A percentile compares a stretch with the other conserved stretches of the same genome.
phyloP scores from a whole-genome alignment of 2,888 invertebrate genomes.

The Clanis bilineata region DNA sequence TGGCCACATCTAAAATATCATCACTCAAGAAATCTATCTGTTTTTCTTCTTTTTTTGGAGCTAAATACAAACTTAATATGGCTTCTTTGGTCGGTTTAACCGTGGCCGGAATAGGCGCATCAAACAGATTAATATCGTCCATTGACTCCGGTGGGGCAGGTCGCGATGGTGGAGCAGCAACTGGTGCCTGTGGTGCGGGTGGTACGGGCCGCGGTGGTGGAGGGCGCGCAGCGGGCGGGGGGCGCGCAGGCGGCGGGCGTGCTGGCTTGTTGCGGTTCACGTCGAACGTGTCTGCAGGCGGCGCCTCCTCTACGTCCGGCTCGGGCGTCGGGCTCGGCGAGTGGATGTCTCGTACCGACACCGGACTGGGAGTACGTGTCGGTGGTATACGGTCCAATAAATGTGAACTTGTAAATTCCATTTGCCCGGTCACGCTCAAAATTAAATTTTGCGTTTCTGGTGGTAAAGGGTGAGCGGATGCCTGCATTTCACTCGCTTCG shows the following conservation, averaged over 20 bases:
- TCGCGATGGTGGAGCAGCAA: slow-evolving; percentile 53
- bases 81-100: slow-evolving; percentile 81
- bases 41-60: slow-evolving; percentile 65
- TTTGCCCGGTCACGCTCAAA: slow-evolving; percentile 92
- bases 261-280: slow-evolving; percentile 66
- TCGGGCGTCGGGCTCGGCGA: slow-evolving; percentile 92
- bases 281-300: slow-evolving; percentile 52
- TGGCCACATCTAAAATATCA: slow-evolving; percentile 67
- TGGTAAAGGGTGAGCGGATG: slow-evolving; percentile 84
- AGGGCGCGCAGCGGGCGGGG: slow-evolving; percentile 69
- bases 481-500: slow-evolving; percentile 42
- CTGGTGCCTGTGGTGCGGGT: slow-evolving; percentile 72
- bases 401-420: slow-evolving; percentile 94
- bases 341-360: slow-evolving; percentile 90
- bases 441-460: slow-evolving; percentile 93
- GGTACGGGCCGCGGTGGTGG: slow-evolving; percentile 74
- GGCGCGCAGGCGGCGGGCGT: slow-evolving; percentile 59
- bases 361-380: slow-evolving; percentile 93
- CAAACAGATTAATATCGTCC: slow-evolving; percentile 82
- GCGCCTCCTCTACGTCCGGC: slow-evolving; percentile 65
- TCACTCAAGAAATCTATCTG: slow-evolving; percentile 83
- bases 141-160: slow-evolving; percentile 39
- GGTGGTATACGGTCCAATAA: slow-evolving; percentile 91
- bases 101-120: slow-evolving; percentile 77
- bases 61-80: slow-evolving; percentile 82